A percentile compares a stretch with the other conserved stretches of the same genome.
Conservation (phyloP, 2,888 invertebrate species). For the Calliphora vomitoria region DNA sequence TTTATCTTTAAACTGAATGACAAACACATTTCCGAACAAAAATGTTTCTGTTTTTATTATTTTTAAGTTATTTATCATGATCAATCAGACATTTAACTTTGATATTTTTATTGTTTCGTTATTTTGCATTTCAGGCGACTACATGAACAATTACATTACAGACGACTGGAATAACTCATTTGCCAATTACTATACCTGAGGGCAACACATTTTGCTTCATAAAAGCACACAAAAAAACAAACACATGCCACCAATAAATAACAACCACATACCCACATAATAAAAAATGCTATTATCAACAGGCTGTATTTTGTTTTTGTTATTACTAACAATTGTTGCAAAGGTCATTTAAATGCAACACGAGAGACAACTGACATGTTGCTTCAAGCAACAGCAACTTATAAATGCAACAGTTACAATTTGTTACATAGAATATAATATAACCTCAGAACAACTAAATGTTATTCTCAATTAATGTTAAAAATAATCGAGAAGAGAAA, state of each 20-base stretch:
- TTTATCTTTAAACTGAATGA: no score
- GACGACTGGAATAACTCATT: background rate
- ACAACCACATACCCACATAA: background rate
- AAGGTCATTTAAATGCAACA: background rate
- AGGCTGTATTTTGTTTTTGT: background rate
- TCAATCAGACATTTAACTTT: no score
- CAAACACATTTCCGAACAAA: no score
- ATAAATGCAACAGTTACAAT: background rate
- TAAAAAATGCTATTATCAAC: background rate
- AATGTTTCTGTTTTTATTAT: no score
- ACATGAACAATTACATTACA: no score
- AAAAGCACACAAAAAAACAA: background rate
- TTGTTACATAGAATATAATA: background rate
- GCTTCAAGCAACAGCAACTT: background rate
- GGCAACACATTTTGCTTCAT: background rate
- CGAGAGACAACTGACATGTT: background rate
- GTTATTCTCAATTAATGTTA: no score
- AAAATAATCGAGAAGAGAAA: no score
- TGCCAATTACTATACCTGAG: no score
- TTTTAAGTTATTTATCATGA: no score
- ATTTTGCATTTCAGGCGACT: no score
- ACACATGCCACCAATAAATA: background rate
- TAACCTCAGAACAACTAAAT: background rate
- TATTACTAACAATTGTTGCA: background rate
- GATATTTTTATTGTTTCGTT: no score